Evolutionary conservation across 2,113 vertebrate genomes (phyloP).

Genomic region (Mugil cephalus): DNA sequence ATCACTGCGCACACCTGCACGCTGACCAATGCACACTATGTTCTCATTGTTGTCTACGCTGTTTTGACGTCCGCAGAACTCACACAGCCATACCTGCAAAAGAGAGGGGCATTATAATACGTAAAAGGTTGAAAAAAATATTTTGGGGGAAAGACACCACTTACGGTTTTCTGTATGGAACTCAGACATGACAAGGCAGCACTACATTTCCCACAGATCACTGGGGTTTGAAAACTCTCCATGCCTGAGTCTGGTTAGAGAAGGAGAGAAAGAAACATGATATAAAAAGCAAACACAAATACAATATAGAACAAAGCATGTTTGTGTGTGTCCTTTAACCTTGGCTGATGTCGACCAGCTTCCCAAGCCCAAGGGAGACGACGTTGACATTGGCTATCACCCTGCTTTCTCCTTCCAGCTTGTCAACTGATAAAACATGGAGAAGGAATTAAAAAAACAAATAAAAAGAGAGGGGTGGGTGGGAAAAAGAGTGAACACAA

Average conservation of each 20-base stretch:
- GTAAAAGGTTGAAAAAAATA: not conserved
- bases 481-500: not conserved
- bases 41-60: not conserved
- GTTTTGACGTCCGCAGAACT: conserved; percentile 79
- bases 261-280: no score
- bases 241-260: conserved; percentile 45
- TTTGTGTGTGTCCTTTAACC: conserved; percentile 53
- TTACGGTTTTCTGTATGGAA: conserved; percentile 59
- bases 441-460: not conserved
- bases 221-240: conserved; percentile 65
- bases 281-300: rapidly evolving
- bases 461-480: not conserved
- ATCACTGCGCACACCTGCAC: conserved; percentile 63
- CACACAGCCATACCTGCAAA: conserved; percentile 80
- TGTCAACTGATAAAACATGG: conserved; percentile 37
- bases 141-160: not conserved
- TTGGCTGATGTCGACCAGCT: conserved; percentile 73
- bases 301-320: not conserved
- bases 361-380: conserved; percentile 71
- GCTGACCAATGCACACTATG: conserved; percentile 33
- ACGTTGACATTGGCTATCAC: conserved; percentile 79
- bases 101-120: no score
- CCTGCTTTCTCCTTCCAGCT: conserved; percentile 33
- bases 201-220: conserved; percentile 78
- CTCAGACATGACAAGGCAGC: conserved; percentile 76